Evolutionary conservation across 2,888 invertebrate genomes (phyloP), one percentile per base, ranked within the genome.

Genomic region (Catocala sponsa): DNA sequence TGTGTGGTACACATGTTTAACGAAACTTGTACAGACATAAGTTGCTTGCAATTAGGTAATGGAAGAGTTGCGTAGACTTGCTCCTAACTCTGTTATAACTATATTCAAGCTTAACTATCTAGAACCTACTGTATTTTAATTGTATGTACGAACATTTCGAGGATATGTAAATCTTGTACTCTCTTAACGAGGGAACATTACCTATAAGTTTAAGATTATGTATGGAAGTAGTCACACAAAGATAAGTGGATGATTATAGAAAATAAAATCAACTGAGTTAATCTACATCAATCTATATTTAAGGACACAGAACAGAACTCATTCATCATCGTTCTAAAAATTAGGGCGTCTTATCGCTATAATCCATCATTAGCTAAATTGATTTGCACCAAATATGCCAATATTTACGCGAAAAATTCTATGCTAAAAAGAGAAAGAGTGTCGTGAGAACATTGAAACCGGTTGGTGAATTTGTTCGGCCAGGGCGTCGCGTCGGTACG

Each of bases 11-110:
- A 72, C 64, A 68, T 68, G 70, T 57, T 55, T 49, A 55, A 56
- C 50, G 60, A 74, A 85, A 84, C 82, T 87, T 79, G 59, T 57
- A 53, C 53, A 56, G 62, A 68, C 74, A 80, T 74, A 84, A 85
- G 72, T 82, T 83, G 70, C 74, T 74, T 75, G 80, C 82, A 83
- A 86, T 87, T 86, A 86, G 84, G 81, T 87, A 86, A 84, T 83
- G 81, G 74, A 78, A 75, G 50, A 68, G 57, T 63, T 68, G 74
- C 80, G 76, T 74, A 71, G 63, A 64, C 50, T 63, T 9, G 63
- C 62, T 67, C 76, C 74, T 78, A 79, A 78, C 78, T 80, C 65
- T 59, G 76, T 77, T 77, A 78, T 68, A 75, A 76, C 73, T 74
- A 70, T 47, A 55, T 67, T 57, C 60, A 66, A 74, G 61, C 43